These are phyloP conservation scores for Harmothoe impar DNA, from an alignment of 2,888 invertebrate genomes.

Conservation along the genomic window DNA sequence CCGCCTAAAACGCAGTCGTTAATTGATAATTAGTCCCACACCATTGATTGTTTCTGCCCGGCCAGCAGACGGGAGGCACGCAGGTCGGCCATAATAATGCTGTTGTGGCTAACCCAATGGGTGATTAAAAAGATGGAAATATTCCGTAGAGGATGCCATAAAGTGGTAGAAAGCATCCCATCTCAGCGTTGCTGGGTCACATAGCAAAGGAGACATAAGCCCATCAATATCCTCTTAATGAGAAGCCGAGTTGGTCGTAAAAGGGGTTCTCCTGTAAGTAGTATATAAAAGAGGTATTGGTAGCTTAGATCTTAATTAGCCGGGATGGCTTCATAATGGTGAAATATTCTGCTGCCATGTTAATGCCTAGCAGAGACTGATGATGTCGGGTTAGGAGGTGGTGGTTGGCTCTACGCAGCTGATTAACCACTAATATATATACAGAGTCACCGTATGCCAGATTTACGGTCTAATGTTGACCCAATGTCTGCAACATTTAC, in stretches of 20 bases:
- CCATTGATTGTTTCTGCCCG: neutral
- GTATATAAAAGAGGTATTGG: neutral
- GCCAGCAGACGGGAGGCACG: neutral
- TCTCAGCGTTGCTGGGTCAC: neutral
- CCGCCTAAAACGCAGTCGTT: neutral
- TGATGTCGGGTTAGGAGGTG: neutral
- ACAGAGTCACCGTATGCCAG: too few species aligned
- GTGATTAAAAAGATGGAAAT: neutral
- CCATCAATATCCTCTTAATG: neutral
- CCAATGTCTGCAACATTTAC: too few species aligned
- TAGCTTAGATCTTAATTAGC: neutral
- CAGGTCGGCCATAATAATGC: neutral
- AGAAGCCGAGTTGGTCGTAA: neutral
- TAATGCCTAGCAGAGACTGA: neutral
- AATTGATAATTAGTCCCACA: constrained; percentile 1
- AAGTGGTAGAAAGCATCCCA: neutral
- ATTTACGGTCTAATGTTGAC: too few species aligned
- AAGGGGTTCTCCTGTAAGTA: neutral
- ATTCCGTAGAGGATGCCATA: neutral
- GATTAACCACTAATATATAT: too few species aligned
- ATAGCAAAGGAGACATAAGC: neutral
- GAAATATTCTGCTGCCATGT: neutral
- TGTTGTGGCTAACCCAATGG: neutral
- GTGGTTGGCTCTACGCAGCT: too few species aligned
- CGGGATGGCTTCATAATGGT: neutral